Percentiles rank a stretch among this genome's conserved stretches.
These are phyloP conservation scores for Gonioctena quinquepunctata DNA, from an alignment of 1,140 invertebrate species.

Conservation along the genomic window DNA sequence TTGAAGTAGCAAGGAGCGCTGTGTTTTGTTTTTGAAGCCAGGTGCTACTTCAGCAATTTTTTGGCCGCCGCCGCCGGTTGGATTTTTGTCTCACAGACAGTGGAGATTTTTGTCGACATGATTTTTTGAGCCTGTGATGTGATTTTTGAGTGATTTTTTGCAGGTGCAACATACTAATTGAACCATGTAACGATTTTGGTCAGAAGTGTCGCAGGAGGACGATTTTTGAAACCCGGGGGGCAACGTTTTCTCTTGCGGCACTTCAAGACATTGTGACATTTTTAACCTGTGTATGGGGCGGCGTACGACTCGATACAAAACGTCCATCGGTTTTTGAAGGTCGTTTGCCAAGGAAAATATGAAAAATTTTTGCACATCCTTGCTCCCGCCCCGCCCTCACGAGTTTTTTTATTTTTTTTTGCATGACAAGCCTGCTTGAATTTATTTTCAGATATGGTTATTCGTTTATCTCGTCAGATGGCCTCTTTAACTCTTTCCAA, in stretches of 20 bases:
- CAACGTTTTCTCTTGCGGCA: conserved; percentile 44
- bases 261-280: conserved; percentile 64
- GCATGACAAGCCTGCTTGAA: conserved; percentile 66
- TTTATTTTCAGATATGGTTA: conserved; percentile 53
- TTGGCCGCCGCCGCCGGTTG: conserved; percentile 37
- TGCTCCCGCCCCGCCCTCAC: conserved; percentile 51
- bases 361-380: conserved; percentile 56
- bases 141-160: conserved; percentile 52
- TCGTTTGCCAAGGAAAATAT: conserved; percentile 55
- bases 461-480: conserved; percentile 45
- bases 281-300: conserved; percentile 71
- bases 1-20: conserved; percentile 54
- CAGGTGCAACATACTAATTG: conserved; percentile 41
- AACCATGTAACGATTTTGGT: conserved; percentile 45
- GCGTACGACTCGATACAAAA: conserved; percentile 59
- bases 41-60: conserved; percentile 47
- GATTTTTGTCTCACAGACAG: not conserved
- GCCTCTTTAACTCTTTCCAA: too few species aligned
- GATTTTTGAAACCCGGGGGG: conserved; percentile 54
- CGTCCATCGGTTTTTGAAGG: conserved; percentile 65
- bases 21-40: conserved; percentile 48
- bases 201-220: conserved; percentile 46
- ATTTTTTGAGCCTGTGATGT: conserved; percentile 36
- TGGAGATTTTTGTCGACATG: conserved; percentile 16
- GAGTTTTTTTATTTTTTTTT: conserved; percentile 54